phyloP scores from a whole-genome alignment of 2,113 vertebrate genomes.

The Falco punctatus region DNA sequence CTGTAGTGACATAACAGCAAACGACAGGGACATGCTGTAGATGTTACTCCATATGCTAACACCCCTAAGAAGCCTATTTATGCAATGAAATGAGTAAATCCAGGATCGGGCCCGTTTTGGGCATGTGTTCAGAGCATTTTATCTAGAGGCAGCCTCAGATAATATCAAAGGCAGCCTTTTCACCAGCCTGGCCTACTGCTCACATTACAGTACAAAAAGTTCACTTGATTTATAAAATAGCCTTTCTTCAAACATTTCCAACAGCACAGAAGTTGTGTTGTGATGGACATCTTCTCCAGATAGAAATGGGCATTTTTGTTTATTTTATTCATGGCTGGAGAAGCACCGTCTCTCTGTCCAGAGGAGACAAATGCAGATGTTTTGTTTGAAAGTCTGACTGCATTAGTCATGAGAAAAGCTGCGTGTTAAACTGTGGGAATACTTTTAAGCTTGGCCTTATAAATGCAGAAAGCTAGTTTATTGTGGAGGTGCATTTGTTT shows the following conservation, averaged over 20 bases:
- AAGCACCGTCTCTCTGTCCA: neutral
- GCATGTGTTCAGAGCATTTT: accelerated
- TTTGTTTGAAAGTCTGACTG: neutral
- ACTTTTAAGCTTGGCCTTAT: neutral
- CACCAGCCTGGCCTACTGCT: neutral
- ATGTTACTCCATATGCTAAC: accelerated
- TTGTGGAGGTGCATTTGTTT: neutral
- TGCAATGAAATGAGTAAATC: neutral
- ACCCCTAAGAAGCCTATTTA: accelerated
- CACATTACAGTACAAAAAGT: neutral
- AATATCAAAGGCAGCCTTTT: neutral
- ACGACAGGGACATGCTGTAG: neutral
- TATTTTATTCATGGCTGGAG: neutral
- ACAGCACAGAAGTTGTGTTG: neutral
- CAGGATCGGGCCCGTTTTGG: accelerated
- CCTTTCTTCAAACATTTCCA: neutral
- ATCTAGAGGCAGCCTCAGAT: accelerated
- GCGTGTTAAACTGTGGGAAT: neutral
- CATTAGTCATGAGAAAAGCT: neutral
- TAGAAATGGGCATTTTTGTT: neutral
- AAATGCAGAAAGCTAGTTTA: neutral
- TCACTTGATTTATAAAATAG: accelerated
- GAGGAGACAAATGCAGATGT: neutral
- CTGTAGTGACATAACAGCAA: neutral
- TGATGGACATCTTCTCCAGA: neutral